Base-by-base conservation (phyloP, 2,113 vertebrate species). In the Microtus montanus region DNA sequence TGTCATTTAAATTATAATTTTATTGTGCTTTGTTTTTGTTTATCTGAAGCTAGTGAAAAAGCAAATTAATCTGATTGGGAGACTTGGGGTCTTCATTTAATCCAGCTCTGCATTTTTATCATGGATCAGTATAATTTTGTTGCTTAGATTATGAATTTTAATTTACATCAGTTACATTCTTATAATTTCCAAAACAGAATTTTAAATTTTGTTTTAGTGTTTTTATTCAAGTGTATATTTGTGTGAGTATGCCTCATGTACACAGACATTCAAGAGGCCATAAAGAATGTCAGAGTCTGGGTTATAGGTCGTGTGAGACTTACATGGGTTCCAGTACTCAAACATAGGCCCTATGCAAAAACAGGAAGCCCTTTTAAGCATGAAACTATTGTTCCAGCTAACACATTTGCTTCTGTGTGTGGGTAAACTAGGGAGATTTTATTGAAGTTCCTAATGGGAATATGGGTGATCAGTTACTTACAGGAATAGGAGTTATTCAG, bases 1-100 rank as follows among this genome's bases (percentile, higher is more conserved):
- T 85, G 30, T 80, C 14, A 85, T 70, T 90, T 87, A 61, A 63
- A 74, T 89, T 19, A 63, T 78, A 63, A n/a, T 93, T 75, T 89
- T 52, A 84, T 87, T 88, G 61, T 73, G 22, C 75, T 90, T 87
- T 80, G 44, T 35, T 92, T 33, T 38, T 86, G 22, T 79, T 84
- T 63, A 49, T 89, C 80, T 68, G 63, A 75, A 17, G 35, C 8
- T 24, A 33, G 7, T 79, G 1, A 52, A 30, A 80, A 91, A 79
- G 20, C 24, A 54, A 7, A 71, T 30, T 49, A 7, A 2, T 22
- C 15, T 13, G 8, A 3, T 84, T 83, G 41, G 28, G 44, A 80
- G 20, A 78, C 2, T 7, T 64, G 3, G 15, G 3, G 61, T 91
- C 19, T 93, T 52, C 13, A 33, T 54, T 52, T 28, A 26, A 0